These are phyloP conservation scores for Labroides dimidiatus DNA, from an alignment of 2,797 vertebrate species.

Conservation along the genomic window DNA sequence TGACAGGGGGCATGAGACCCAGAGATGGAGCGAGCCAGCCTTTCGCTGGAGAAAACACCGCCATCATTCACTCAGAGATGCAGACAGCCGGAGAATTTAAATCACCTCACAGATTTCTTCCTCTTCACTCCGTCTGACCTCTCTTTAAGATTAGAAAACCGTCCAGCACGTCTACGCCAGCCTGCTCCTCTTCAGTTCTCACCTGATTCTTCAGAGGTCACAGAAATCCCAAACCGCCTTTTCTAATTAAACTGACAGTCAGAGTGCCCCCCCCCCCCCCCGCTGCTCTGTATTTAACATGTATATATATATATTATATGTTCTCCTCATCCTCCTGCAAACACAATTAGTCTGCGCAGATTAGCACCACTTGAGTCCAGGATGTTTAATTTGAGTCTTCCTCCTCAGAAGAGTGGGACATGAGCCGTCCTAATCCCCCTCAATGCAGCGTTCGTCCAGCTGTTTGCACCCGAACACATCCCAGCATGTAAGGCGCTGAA, in stretches of 20 bases:
- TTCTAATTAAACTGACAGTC: slow-evolving; percentile 3
- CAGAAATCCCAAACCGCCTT: not conserved
- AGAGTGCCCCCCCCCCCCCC: not conserved
- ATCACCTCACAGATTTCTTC: too few species aligned
- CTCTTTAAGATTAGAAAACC: too few species aligned
- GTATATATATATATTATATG: too few species aligned
- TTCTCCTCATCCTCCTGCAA: slow-evolving; percentile 13
- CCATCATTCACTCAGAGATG: too few species aligned
- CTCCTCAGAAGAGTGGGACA: slow-evolving; percentile 21
- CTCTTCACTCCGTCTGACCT: too few species aligned
- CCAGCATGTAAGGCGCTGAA: slow-evolving; percentile 12
- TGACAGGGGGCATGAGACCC: slow-evolving; percentile 12
- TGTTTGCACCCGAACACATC: too few species aligned
- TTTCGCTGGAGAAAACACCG: too few species aligned
- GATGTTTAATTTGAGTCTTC: too few species aligned
- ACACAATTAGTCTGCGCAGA: slow-evolving; percentile 44
- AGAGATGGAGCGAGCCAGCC: not conserved
- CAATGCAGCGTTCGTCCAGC: not conserved
- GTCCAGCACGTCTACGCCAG: too few species aligned
- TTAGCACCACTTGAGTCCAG: slow-evolving; percentile 35
- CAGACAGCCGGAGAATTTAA: too few species aligned
- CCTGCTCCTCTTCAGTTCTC: too few species aligned
- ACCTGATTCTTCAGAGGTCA: not conserved
- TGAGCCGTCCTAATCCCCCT: slow-evolving; percentile 48
- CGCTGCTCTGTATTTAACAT: not conserved